These are phyloP conservation scores for Ptychadena robeensis DNA, from an alignment of 2,797 vertebrate genomes.

Conservation along the genomic window DNA sequence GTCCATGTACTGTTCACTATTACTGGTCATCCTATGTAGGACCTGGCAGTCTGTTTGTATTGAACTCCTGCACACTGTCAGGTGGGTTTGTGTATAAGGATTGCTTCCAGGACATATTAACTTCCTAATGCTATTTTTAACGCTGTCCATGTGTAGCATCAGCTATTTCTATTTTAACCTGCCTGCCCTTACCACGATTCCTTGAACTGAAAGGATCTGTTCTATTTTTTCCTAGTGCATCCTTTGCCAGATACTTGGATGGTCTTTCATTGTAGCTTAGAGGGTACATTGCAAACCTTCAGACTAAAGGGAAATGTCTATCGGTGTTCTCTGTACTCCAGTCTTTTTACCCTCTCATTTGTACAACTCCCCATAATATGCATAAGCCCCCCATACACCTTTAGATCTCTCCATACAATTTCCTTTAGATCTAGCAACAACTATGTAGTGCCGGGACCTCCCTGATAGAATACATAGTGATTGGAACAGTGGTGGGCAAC, in stretches of 20 bases:
- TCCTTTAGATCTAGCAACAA: too few species aligned
- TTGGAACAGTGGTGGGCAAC: too few species aligned
- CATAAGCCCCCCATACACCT: too few species aligned
- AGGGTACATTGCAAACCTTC: neutral
- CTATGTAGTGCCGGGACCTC: too few species aligned
- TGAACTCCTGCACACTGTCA: slow-evolving; percentile 13
- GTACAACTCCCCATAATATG: neutral
- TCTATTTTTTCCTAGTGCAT: slow-evolving; percentile 40
- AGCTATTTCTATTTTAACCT: slow-evolving; percentile 53
- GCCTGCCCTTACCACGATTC: slow-evolving; percentile 29
- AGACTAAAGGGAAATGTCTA: neutral
- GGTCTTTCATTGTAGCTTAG: slow-evolving; percentile 32
- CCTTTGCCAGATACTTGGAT: slow-evolving; percentile 22
- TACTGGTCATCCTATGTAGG: neutral
- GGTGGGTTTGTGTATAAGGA: slow-evolving; percentile 47
- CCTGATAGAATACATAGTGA: too few species aligned
- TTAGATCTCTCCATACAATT: too few species aligned
- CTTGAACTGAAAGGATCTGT: slow-evolving; percentile 17
- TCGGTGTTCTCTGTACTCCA: neutral
- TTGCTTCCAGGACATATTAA: slow-evolving; percentile 53
- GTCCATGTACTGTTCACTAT: too few species aligned
- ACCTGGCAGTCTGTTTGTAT: slow-evolving; percentile 8
- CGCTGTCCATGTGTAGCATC: slow-evolving; percentile 31
- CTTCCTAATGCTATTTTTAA: slow-evolving; percentile 55
- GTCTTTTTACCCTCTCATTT: neutral